A percentile compares a stretch with the other conserved stretches of the same genome.
These are phyloP conservation scores for Lepilemur septentrionalis DNA, from an alignment of 2,797 vertebrate genomes.

Conservation along the genomic window DNA sequence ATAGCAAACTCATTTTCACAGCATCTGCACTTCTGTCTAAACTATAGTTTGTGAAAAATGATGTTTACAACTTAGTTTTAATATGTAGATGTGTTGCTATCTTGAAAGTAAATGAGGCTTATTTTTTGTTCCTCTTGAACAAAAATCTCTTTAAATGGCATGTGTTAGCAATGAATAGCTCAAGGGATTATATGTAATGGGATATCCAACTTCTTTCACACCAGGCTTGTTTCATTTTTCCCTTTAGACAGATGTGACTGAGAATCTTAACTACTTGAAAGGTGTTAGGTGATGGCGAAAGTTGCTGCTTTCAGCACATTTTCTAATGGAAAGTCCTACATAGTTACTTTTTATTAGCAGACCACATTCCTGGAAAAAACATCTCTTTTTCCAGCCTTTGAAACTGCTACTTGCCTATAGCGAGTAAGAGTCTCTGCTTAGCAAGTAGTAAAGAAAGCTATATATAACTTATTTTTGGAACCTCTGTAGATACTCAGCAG, in stretches of 20 bases:
- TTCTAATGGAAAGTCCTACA: not conserved
- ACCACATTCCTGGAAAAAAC: not conserved
- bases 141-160: constrained; percentile 3
- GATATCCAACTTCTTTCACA: not conserved
- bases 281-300: not conserved
- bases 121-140: not conserved
- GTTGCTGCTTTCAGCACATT: not conserved
- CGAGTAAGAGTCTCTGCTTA: not conserved
- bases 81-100: not conserved
- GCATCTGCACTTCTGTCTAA: constrained; percentile 8
- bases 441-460: not conserved
- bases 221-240: not conserved
- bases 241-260: not conserved
- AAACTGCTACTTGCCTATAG: not conserved
- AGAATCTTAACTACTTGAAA: constrained; percentile 7
- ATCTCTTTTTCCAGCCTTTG: not conserved
- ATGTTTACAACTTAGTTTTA: not conserved
- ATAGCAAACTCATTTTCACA: not conserved
- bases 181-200: not conserved
- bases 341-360: not conserved
- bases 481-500: not conserved
- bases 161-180: constrained; percentile 18
- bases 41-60: constrained; percentile 20
- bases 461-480: not conserved
- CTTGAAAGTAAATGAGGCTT: not conserved